Conservation (phyloP, 1,140 invertebrate species). For the Aleiodes sp. region DNA sequence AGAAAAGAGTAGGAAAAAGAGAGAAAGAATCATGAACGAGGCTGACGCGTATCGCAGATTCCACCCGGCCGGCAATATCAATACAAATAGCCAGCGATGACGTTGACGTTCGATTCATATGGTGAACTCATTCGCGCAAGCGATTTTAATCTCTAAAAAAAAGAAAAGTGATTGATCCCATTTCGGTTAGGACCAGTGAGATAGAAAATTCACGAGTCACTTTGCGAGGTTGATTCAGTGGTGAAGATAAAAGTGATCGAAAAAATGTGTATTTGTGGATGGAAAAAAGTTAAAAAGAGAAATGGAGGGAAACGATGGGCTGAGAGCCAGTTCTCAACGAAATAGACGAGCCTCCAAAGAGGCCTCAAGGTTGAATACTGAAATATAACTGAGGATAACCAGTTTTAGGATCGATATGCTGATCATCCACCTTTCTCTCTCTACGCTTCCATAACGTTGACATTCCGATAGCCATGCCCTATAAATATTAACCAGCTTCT, state of each 20-base stretch:
- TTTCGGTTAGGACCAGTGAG: neutral
- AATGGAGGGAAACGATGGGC: neutral
- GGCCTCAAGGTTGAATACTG: neutral
- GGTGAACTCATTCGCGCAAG: neutral
- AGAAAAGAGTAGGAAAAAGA: neutral
- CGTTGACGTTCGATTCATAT: neutral
- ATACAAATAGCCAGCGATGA: slow-evolving; percentile 4
- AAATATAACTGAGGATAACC: neutral
- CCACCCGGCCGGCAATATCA: neutral
- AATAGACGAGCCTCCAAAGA: slow-evolving; percentile 6
- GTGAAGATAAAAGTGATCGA: neutral
- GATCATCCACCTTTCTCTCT: neutral
- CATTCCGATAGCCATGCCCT: neutral
- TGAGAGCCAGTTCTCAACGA: neutral
- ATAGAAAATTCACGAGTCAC: neutral
- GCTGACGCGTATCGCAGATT: neutral
- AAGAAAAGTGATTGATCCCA: neutral
- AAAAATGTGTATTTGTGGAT: neutral
- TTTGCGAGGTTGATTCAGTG: neutral
- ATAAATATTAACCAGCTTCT: slow-evolving; percentile 9
- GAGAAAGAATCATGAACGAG: neutral
- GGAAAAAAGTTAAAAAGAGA: neutral
- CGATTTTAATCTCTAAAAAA: neutral
- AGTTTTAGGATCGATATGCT: neutral
- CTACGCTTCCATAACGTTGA: neutral